phyloP scores from a whole-genome alignment of 2,113 vertebrate genomes.

The Anthoscopus minutus region DNA sequence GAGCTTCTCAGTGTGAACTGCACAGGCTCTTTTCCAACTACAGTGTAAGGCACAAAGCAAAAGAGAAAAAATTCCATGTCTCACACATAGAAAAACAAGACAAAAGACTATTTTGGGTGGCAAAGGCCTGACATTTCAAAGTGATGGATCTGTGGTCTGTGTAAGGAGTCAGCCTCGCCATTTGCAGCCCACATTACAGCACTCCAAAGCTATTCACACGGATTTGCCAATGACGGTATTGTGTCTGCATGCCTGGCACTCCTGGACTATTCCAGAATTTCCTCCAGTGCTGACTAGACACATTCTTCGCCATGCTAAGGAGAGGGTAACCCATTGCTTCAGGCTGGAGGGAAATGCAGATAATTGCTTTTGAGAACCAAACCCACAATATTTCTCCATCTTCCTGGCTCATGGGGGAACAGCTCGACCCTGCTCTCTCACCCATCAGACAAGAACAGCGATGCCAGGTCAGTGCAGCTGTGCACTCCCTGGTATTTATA shows the following conservation, averaged over 20 bases:
- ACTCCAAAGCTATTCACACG: neutral
- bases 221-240: neutral
- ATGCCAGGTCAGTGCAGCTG: neutral
- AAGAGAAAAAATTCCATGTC: neutral
- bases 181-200: constrained; percentile 32
- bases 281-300: neutral
- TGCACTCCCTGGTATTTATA: neutral
- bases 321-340: neutral
- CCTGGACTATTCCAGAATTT: constrained; percentile 34
- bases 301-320: constrained; percentile 2
- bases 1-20: neutral
- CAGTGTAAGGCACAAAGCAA: neutral
- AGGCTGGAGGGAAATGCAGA: neutral
- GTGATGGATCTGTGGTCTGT: constrained; percentile 29
- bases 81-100: neutral
- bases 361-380: neutral
- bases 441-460: neutral
- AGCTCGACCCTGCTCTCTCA: neutral
- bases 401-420: neutral
- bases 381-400: neutral
- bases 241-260: constrained; percentile 6
- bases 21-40: neutral
- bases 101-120: constrained; percentile 37
- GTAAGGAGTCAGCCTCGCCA: constrained; percentile 1
- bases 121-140: constrained; percentile 43